Conservation (phyloP, 1,140 invertebrate genomes). For the Pantala flavescens region DNA sequence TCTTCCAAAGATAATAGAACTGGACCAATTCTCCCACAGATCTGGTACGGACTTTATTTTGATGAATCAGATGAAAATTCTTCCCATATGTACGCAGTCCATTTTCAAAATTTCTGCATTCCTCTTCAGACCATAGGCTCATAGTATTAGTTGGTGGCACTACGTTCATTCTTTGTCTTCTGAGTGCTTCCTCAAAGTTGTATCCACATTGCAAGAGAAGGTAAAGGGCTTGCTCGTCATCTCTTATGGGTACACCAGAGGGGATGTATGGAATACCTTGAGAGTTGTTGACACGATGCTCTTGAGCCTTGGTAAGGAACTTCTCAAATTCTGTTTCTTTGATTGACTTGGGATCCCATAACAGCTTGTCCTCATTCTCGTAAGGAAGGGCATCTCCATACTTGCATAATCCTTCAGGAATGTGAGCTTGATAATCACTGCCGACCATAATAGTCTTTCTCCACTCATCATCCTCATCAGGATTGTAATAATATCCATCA, state of each 20-base stretch:
- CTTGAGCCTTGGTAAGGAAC: slow-evolving; percentile 63
- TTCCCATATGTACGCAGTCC: slow-evolving; percentile 88
- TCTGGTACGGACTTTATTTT: slow-evolving; percentile 83
- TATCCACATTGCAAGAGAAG: slow-evolving; percentile 87
- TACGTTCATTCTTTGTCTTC: slow-evolving; percentile 70
- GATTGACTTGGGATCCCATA: slow-evolving; percentile 80
- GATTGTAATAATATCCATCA: not conserved
- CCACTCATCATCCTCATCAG: not conserved
- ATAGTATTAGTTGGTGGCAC: slow-evolving; percentile 58
- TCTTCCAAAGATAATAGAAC: slow-evolving; percentile 99
- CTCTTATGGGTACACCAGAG: slow-evolving; percentile 67
- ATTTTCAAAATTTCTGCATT: slow-evolving; percentile 93
- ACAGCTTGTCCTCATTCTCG: slow-evolving; percentile 90
- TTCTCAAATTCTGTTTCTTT: slow-evolving; percentile 65
- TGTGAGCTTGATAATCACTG: slow-evolving; percentile 82
- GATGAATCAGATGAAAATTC: slow-evolving; percentile 90
- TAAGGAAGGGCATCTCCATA: slow-evolving; percentile 90
- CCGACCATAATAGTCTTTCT: slow-evolving; percentile 86
- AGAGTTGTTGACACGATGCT: slow-evolving; percentile 35
- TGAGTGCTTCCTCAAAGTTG: slow-evolving; percentile 83
- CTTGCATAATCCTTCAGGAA: slow-evolving; percentile 80
- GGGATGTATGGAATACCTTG: slow-evolving; percentile 51
- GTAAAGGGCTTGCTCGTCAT: slow-evolving; percentile 91
- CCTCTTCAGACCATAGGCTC: slow-evolving; percentile 93
- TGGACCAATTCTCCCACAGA: slow-evolving; percentile 95